A percentile compares a stretch with the other conserved stretches of the same genome.
These are phyloP conservation scores for Rhinatrema bivittatum DNA, from an alignment of 2,797 vertebrate genomes.

Conservation along the genomic window DNA sequence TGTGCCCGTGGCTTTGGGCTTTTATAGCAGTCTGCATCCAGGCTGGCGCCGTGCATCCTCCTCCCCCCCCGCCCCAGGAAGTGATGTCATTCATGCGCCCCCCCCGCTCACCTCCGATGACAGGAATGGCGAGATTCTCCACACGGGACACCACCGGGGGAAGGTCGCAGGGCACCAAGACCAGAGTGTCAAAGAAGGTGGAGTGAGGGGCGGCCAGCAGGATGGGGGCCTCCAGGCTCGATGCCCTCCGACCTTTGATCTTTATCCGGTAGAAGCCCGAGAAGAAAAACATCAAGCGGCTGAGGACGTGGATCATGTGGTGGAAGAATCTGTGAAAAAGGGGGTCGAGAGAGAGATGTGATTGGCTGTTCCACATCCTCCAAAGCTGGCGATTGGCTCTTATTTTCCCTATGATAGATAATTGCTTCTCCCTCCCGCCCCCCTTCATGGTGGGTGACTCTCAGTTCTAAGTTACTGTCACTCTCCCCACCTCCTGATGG, in stretches of 20 bases:
- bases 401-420: not conserved
- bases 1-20: too few relatives aligned
- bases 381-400: not conserved
- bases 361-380: not conserved
- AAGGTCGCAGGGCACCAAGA: conserved; percentile 59
- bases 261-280: conserved; percentile 62
- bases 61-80: not conserved
- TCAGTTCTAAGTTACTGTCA: too few relatives aligned
- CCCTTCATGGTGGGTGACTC: not conserved
- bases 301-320: conserved; percentile 51
- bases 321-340: conserved; percentile 55
- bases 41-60: too few relatives aligned
- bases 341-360: conserved; percentile 4
- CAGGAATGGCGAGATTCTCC: conserved; percentile 72
- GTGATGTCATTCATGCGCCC: not conserved
- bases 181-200: conserved; percentile 76
- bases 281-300: conserved; percentile 67
- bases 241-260: conserved; percentile 70
- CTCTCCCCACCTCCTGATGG: too few relatives aligned
- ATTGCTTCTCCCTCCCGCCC: not conserved
- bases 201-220: conserved; percentile 82
- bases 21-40: too few relatives aligned
- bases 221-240: conserved; percentile 68
- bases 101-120: conserved; percentile 73
- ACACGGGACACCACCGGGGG: conserved; percentile 78